A percentile compares a stretch with the other conserved stretches of the same genome.
Evolutionary conservation across 2,113 vertebrate species (phyloP).

Genomic region (Microcebus murinus): DNA sequence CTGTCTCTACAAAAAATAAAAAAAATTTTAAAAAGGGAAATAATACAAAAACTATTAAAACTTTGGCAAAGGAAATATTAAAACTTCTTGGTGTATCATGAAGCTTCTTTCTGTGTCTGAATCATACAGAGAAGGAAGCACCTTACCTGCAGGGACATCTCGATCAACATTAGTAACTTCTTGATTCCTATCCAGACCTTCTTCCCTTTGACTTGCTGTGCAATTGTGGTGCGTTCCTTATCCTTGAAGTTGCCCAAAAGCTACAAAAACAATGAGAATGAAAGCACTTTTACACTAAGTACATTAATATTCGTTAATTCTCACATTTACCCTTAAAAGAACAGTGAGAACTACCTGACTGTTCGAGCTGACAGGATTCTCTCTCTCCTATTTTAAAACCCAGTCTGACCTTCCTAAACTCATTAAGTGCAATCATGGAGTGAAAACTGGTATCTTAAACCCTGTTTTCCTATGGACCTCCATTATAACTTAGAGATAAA

Average conservation of each 20-base stretch:
- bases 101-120: neutral
- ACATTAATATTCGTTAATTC: neutral
- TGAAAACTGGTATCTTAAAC: slow-evolving; percentile 1
- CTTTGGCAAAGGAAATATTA: neutral
- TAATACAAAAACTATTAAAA: neutral
- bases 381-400: neutral
- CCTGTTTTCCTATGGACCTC: neutral
- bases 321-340: neutral
- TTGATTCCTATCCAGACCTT: slow-evolving; percentile 96
- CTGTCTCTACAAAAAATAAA: no score
- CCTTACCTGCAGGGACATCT: slow-evolving; percentile 96
- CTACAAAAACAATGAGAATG: slow-evolving; percentile 80
- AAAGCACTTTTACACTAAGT: neutral
- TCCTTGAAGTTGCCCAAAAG: slow-evolving; percentile 96
- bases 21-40: no score
- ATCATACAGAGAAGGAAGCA: neutral
- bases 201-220: slow-evolving; percentile 90
- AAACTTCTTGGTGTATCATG: neutral
- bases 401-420: slow-evolving; percentile 16
- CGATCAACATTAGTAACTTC: slow-evolving; percentile 98
- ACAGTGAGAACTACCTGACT: neutral
- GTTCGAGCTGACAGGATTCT: neutral
- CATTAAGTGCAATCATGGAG: neutral
- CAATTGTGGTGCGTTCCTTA: slow-evolving; percentile 91
- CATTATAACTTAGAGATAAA: slow-evolving; percentile 18